A percentile compares a stretch with the other conserved stretches of the same genome.
Conservation (phyloP, 2,888 invertebrate species). For the Scelioninae gen. 2 region DNA sequence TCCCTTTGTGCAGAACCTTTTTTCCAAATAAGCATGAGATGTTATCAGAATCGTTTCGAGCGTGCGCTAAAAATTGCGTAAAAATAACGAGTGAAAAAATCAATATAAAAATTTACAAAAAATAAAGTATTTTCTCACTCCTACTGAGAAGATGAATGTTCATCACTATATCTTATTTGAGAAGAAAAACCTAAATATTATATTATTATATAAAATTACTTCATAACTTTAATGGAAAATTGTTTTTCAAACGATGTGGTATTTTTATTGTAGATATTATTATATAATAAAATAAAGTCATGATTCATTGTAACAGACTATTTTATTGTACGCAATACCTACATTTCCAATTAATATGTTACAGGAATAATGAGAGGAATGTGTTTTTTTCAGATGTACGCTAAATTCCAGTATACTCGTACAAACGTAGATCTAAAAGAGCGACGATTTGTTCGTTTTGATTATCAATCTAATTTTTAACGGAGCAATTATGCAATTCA, state of each 20-base stretch:
- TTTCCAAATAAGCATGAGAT: conserved; percentile 58
- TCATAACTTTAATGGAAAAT: conserved; percentile 74
- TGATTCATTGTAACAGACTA: conserved; percentile 71
- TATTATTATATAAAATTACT: conserved; percentile 74
- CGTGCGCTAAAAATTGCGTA: conserved; percentile 62
- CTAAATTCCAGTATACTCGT: no score
- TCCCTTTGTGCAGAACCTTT: conserved; percentile 54
- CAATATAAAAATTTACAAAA: conserved; percentile 71
- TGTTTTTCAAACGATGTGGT: conserved; percentile 75
- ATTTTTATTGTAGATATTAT: conserved; percentile 75
- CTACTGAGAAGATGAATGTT: conserved; percentile 73
- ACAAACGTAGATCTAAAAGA: no score
- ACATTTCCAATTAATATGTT: no score
- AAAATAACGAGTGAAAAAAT: conserved; percentile 70
- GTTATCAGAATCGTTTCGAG: conserved; percentile 63
- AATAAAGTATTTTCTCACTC: conserved; percentile 73
- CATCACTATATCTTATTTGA: conserved; percentile 74
- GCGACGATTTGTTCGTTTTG: no score
- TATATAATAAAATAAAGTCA: conserved; percentile 74
- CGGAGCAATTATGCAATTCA: no score
- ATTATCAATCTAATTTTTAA: no score
- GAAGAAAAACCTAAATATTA: conserved; percentile 72
- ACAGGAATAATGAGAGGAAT: no score
- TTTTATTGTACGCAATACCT: no score
- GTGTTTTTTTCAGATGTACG: no score